phyloP scores from a whole-genome alignment of 92 coral and sea anemone species.

The Parazoanthus swiftii region DNA sequence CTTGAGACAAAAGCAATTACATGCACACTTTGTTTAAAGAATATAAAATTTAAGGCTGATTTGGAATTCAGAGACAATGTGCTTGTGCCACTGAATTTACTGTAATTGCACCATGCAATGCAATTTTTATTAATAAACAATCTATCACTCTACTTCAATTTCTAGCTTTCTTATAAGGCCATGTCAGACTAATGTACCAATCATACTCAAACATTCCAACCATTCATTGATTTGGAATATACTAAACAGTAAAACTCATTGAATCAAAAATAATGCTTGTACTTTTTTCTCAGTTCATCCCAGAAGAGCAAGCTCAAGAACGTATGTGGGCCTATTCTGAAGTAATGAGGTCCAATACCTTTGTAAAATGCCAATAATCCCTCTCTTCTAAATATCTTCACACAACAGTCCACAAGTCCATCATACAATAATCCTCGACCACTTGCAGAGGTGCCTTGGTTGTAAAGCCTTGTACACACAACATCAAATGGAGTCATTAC shows the following conservation, averaged over 20 bases:
- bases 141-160: too few relatives aligned
- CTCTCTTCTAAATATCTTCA: slow-evolving; percentile 81
- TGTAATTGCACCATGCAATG: slow-evolving; percentile 61
- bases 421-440: slow-evolving; percentile 83
- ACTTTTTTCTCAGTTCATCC: slow-evolving; percentile 75
- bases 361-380: slow-evolving; percentile 93
- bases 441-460: slow-evolving; percentile 80
- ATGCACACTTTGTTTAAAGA: slow-evolving; percentile 84
- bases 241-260: too few relatives aligned
- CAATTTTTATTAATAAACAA: too few relatives aligned
- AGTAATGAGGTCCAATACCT: slow-evolving; percentile 97
- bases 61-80: slow-evolving; percentile 70
- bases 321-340: slow-evolving; percentile 97
- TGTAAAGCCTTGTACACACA: slow-evolving; percentile 89
- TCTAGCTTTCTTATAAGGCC: too few relatives aligned
- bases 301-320: slow-evolving; percentile 86
- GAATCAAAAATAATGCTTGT: slow-evolving; percentile 44
- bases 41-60: slow-evolving; percentile 45
- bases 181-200: too few relatives aligned
- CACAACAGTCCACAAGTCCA: slow-evolving; percentile 87
- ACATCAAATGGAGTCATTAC: slow-evolving; percentile 99
- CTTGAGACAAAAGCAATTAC: slow-evolving; percentile 67
- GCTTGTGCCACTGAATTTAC: slow-evolving; percentile 67
- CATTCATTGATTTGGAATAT: too few relatives aligned
- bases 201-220: too few relatives aligned